Evolutionary conservation across 2,113 vertebrate species (phyloP).

Genomic region (Tapirus terrestris): DNA sequence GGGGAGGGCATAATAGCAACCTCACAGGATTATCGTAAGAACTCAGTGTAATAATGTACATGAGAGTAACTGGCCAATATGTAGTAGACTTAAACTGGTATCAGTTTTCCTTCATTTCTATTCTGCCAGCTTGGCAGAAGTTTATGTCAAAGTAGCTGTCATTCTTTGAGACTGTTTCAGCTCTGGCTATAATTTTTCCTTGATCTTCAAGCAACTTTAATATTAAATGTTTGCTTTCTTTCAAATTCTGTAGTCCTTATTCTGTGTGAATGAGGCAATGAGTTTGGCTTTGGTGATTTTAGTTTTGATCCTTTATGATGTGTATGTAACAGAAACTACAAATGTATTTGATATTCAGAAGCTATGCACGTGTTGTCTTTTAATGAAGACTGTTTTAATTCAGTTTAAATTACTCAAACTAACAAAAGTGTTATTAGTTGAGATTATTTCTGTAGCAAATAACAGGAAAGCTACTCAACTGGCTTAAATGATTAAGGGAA

Average conservation of each 20-base stretch:
- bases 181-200: background rate
- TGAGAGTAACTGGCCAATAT: background rate
- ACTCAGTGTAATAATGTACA: background rate
- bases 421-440: background rate
- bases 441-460: slow-evolving; percentile 32
- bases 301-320: background rate
- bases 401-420: background rate
- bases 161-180: slow-evolving; percentile 6
- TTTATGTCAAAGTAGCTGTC: slow-evolving; percentile 5
- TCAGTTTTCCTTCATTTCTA: slow-evolving; percentile 29
- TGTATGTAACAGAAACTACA: background rate
- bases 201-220: slow-evolving; percentile 44
- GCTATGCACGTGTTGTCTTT: background rate
- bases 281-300: background rate
- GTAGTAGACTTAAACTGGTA: background rate
- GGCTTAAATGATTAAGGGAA: slow-evolving; percentile 34
- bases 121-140: background rate
- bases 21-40: background rate
- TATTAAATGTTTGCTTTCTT: slow-evolving; percentile 38
- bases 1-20: background rate
- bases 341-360: background rate
- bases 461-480: background rate
- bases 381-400: slow-evolving; percentile 32
- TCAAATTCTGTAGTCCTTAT: background rate
- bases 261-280: background rate